Evolutionary conservation across 2,113 vertebrate genomes (phyloP).

Genomic region (Rattus rattus): DNA sequence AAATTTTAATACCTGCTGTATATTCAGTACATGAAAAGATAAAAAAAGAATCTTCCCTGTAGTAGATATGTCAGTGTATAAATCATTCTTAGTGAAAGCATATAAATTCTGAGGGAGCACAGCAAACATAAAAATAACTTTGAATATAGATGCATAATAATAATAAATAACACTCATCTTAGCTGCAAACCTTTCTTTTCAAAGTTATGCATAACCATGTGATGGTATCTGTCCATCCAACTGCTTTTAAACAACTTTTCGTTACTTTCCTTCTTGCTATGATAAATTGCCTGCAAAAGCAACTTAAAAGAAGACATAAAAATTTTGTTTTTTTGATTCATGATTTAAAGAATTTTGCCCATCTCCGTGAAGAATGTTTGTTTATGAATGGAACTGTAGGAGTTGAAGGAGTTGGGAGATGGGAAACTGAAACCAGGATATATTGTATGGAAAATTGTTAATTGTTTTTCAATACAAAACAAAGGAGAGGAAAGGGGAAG

Average conservation of each 20-base stretch:
- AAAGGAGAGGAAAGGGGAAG: background rate
- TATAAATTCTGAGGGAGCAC: slow-evolving; percentile 23
- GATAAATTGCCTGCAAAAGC: background rate
- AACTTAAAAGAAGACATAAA: background rate
- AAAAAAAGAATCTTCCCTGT: slow-evolving; percentile 13
- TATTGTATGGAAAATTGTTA: background rate
- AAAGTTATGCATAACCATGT: slow-evolving; percentile 9
- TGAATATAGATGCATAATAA: slow-evolving; percentile 56
- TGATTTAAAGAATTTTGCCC: background rate
- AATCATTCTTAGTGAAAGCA: slow-evolving; percentile 56
- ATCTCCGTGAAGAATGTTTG: background rate
- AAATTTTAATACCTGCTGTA: slow-evolving; percentile 27
- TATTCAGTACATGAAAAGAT: slow-evolving; percentile 23
- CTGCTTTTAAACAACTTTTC: background rate
- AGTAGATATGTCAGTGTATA: slow-evolving; percentile 42
- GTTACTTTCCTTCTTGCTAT: background rate
- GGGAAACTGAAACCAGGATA: background rate
- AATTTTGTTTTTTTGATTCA: background rate
- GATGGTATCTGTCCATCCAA: background rate
- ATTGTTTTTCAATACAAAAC: background rate
- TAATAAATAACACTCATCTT: slow-evolving; percentile 50
- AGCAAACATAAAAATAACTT: slow-evolving; percentile 36
- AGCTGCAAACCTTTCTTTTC: background rate
- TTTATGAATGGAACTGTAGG: too few species aligned
- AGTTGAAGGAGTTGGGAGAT: background rate